Conservation (phyloP, 2,888 invertebrate genomes). For the Archips xylosteana region DNA sequence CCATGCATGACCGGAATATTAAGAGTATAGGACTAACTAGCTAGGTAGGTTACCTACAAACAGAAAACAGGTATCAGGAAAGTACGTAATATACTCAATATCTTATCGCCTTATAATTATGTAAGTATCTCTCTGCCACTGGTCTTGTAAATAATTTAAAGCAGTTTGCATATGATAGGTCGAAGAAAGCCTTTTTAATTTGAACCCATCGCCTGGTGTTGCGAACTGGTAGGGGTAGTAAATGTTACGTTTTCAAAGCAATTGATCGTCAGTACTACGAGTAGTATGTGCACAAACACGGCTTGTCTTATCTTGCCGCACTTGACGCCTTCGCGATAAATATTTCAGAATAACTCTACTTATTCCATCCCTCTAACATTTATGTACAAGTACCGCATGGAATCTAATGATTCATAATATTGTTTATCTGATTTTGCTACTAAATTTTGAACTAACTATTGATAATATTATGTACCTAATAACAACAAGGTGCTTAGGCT, state of each 20-base stretch:
- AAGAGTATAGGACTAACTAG: neutral
- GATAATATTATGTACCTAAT: neutral
- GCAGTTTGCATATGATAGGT: neutral
- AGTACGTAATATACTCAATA: neutral
- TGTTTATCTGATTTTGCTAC: neutral
- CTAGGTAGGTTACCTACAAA: neutral
- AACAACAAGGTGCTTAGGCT: no score
- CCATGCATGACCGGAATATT: neutral
- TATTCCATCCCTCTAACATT: conserved; percentile 30
- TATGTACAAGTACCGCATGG: neutral
- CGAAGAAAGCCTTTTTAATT: neutral
- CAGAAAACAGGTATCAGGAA: neutral
- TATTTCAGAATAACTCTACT: conserved; percentile 35
- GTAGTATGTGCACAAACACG: conserved; percentile 34
- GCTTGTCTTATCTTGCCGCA: conserved; percentile 39
- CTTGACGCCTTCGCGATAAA: conserved; percentile 41
- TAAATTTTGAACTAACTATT: neutral
- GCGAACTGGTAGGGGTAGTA: neutral
- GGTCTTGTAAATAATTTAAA: neutral
- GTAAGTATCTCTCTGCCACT: neutral
- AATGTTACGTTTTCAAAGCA: conserved; percentile 10
- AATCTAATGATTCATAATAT: neutral
- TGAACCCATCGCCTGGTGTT: neutral
- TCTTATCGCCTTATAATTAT: neutral
- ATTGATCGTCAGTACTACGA: conserved; percentile 15